Base-by-base conservation (phyloP, 2,113 vertebrate species). In the Passerina amoena region DNA sequence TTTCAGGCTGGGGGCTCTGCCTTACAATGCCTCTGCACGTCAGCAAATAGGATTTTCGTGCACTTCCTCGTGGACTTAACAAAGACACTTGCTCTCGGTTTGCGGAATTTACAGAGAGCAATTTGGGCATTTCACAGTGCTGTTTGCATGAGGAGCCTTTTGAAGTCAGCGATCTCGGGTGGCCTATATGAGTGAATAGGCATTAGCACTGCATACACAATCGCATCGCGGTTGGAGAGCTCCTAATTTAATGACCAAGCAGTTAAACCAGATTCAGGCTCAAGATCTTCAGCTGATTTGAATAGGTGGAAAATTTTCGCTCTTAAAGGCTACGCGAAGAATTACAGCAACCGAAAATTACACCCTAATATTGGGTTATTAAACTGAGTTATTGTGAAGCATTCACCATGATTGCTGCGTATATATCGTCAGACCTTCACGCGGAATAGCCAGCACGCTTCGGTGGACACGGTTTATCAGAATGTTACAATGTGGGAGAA, bases 1-100 rank as follows among this genome's bases (percentile, higher is more conserved):
- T 96, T 96, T 96, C 94, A 95, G 93, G 85, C 94, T 95, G 56
- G 85, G 93, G 85, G 79, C 85, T 96, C 85, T 95, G 94, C 79
- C 31, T 93, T 88, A 94, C 88, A 94, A 96, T 96, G 88, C 92
- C 88, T 92, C 83, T 64, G 79, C 92, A 31, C 68, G 9, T 95
- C 96, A 95, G 92, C 92, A 96, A 93, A 96, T 92, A 95, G 82
- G 94, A 97, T 97, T 96, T 96, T 93, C 72, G 82, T 90, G 79
- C 93, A 84, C 88, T 95, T 96, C 85, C 68, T 96, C 71, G 10
- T 22, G 79, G 88, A 75, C 80, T 93, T 94, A 95, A 95, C 82
- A 93, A 90, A 96, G 96, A 95, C 76, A 83, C 91, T 96, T 92
- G 60, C 88, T 94, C 90, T 90, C 92, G 57, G 90, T 96, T 96